Conservation (phyloP, 2,797 vertebrate species). For the Vireo griseus region DNA sequence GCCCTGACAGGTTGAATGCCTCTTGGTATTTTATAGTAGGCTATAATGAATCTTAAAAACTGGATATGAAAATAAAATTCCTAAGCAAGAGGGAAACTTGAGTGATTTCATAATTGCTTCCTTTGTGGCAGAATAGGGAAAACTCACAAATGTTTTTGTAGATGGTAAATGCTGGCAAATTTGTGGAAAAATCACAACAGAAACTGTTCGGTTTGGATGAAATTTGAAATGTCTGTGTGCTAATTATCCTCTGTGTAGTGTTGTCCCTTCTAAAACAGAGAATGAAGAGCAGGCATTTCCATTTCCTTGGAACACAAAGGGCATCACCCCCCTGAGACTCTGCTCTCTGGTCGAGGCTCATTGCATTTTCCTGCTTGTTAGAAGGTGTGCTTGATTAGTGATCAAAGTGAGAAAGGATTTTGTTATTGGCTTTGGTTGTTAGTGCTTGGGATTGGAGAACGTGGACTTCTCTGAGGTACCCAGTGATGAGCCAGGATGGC, state of each 20-base stretch:
- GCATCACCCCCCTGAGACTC: background rate
- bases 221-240: background rate
- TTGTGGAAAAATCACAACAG: background rate
- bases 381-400: background rate
- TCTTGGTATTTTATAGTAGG: slow-evolving; percentile 11
- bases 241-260: background rate
- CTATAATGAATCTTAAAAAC: slow-evolving; percentile 19
- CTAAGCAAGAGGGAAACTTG: background rate
- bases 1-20: slow-evolving; percentile 17
- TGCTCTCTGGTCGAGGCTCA: background rate
- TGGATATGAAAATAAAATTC: background rate
- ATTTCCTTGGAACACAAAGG: background rate
- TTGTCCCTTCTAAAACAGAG: background rate
- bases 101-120: background rate
- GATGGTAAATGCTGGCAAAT: background rate
- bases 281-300: background rate
- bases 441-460: background rate
- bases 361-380: background rate
- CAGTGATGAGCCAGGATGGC: background rate
- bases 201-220: background rate
- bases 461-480: background rate
- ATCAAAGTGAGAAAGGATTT: background rate
- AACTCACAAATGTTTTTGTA: background rate
- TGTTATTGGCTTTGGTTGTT: background rate
- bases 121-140: background rate